A percentile compares a stretch with the other conserved stretches of the same genome.
phyloP scores from a whole-genome alignment of 2,113 vertebrate genomes.

The Daubentonia madagascariensis region DNA sequence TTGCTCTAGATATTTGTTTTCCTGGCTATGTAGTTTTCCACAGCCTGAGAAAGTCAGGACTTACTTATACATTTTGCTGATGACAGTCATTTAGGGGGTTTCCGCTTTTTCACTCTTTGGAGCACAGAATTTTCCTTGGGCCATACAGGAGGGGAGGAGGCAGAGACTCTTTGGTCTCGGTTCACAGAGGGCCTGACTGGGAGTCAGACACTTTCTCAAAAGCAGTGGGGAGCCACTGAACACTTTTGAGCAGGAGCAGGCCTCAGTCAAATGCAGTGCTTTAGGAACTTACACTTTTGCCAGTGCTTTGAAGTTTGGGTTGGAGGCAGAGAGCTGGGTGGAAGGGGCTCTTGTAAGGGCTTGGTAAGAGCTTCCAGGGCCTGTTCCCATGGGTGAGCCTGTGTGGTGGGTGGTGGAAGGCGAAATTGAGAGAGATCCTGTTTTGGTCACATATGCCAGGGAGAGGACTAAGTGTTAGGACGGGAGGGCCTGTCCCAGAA shows the following conservation, averaged over 20 bases:
- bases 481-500: not conserved
- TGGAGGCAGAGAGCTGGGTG: not conserved
- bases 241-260: not conserved
- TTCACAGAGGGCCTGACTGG: not conserved
- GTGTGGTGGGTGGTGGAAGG: accelerated
- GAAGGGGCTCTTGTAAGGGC: not conserved
- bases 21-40: not conserved
- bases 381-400: not conserved
- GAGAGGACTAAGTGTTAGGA: not conserved
- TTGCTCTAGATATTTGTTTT: not conserved
- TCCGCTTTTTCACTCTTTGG: not conserved
- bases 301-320: not conserved
- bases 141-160: not conserved
- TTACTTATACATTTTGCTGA: not conserved
- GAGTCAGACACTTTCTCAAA: not conserved
- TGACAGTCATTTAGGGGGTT: not conserved
- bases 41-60: not conserved
- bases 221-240: not conserved
- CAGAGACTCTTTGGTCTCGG: not conserved
- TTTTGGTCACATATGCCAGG: not conserved
- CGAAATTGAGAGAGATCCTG: not conserved
- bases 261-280: not conserved
- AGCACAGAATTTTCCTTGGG: not conserved
- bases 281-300: not conserved
- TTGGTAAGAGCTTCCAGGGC: not conserved